Evolutionary conservation across 2,113 vertebrate species (phyloP).

Genomic region (Toxostoma redivivum): DNA sequence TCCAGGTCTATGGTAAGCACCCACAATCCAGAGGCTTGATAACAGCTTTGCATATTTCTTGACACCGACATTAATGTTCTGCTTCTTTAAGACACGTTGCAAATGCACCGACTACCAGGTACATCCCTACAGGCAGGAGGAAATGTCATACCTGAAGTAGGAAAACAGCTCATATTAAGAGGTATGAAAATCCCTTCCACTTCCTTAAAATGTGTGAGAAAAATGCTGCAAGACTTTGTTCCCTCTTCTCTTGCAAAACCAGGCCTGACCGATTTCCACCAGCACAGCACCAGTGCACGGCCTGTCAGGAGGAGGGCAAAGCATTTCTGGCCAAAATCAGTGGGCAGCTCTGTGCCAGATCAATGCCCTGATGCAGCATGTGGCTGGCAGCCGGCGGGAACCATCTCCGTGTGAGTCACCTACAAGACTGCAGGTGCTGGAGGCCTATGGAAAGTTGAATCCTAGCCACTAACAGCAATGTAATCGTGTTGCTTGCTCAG

Average conservation of each 20-base stretch:
- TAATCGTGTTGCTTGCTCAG: conserved; percentile 46
- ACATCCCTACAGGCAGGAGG: not conserved
- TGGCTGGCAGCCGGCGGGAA: not conserved
- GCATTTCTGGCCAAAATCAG: not conserved
- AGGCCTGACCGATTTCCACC: not conserved
- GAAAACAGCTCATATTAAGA: not conserved
- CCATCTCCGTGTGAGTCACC: conserved; percentile 15
- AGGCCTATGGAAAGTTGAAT: conserved; percentile 56
- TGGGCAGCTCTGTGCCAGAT: not conserved
- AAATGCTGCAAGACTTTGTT: not conserved
- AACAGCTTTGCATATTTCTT: not conserved
- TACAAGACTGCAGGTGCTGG: not conserved
- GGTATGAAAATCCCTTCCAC: not conserved
- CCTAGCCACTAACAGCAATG: conserved; percentile 46
- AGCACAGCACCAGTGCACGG: fast-evolving
- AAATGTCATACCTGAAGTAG: not conserved
- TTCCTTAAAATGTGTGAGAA: not conserved
- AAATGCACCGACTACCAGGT: not conserved
- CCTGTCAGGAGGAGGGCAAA: fast-evolving
- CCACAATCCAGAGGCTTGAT: not conserved
- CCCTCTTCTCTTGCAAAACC: not conserved
- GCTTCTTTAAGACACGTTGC: not conserved
- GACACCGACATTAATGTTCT: not conserved
- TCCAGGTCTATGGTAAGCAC: not conserved
- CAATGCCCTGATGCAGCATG: not conserved